phyloP scores from a whole-genome alignment of 1,140 invertebrate genomes.

The Drosophila nasuta region DNA sequence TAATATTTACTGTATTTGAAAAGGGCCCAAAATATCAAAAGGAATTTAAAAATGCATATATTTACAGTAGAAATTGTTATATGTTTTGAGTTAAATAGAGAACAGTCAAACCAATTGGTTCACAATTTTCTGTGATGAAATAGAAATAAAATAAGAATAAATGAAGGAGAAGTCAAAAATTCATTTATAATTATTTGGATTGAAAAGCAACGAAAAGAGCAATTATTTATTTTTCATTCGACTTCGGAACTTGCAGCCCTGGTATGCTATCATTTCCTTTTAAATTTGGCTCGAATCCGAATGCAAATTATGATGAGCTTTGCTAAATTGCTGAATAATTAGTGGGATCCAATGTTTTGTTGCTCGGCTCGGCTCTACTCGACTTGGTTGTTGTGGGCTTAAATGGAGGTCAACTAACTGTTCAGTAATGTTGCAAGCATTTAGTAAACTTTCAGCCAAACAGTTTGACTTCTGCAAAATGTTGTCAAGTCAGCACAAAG shows the following conservation, averaged over 20 bases:
- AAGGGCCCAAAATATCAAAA: no score
- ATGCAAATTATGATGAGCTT: slow-evolving; percentile 83
- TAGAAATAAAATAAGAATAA: no score
- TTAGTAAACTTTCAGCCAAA: slow-evolving; percentile 30
- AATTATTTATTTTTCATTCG: neutral
- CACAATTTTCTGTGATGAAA: no score
- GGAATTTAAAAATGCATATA: no score
- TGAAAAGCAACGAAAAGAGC: no score
- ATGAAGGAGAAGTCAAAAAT: no score
- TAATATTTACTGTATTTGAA: no score
- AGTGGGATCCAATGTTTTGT: slow-evolving; percentile 35
- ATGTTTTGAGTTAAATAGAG: no score
- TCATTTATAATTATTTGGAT: no score
- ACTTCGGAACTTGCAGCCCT: slow-evolving; percentile 30
- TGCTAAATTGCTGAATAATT: slow-evolving; percentile 74
- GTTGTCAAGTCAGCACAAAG: slow-evolving; percentile 66
- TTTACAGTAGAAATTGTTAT: no score
- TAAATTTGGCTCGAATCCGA: slow-evolving; percentile 60
- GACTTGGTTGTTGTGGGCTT: slow-evolving; percentile 14
- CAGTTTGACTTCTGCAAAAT: slow-evolving; percentile 15
- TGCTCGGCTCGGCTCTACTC: neutral
- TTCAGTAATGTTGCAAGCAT: slow-evolving; percentile 21
- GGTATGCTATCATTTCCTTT: slow-evolving; percentile 38
- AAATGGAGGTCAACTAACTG: slow-evolving; percentile 48
- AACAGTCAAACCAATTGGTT: no score